Evolutionary conservation across 2,113 vertebrate species (phyloP), one percentile per base, ranked within the genome.

Genomic region (Isichthys henryi): DNA sequence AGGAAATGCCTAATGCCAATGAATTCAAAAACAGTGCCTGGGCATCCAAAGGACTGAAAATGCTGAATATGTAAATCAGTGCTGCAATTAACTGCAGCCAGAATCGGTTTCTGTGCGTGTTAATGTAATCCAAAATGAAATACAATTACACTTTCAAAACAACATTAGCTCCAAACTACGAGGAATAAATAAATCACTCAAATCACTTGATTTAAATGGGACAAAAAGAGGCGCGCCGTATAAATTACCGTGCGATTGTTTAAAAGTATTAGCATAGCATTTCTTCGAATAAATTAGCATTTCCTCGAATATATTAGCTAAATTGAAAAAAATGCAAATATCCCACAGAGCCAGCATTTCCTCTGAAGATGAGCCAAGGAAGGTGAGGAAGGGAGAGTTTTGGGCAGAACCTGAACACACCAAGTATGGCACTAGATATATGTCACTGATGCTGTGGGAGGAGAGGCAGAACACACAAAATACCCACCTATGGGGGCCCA

Each of bases 201-300:
- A 87, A 83, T 82, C 35, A 80, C 88, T 48, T 91, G 90, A 90
- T 85, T 91, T 84, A 91, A 90, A 88, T 90, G 52, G 89, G 88
- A 91, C 91, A 90, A 86, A 89, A 53, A 88, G 45, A 90, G 83
- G 89, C 89, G 70, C 50, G 49, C 89, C 48, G 86, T 84, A 83
- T 86, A 17, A 80, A 86, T 88, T 77, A 74, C 62, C n/a, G 39
- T 53, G 84, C 83, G 46, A 49, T 5, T 74, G 27, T 70, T 86
- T 85, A 46, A 66, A 58, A 83, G 77, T 70, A 62, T 56, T 87
- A 17, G 49, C 9, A 89, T 56, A 49, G 39, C 23, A n/a, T 50
- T 88, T 58, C 43, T 35, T 45, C 48, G 45, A 86, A 87, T 88
- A 84, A 50, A 70, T 88, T 56, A 58, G 39, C 23, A 39, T 66